phyloP scores from a whole-genome alignment of 2,113 vertebrate species.

The Heliornis fulica region DNA sequence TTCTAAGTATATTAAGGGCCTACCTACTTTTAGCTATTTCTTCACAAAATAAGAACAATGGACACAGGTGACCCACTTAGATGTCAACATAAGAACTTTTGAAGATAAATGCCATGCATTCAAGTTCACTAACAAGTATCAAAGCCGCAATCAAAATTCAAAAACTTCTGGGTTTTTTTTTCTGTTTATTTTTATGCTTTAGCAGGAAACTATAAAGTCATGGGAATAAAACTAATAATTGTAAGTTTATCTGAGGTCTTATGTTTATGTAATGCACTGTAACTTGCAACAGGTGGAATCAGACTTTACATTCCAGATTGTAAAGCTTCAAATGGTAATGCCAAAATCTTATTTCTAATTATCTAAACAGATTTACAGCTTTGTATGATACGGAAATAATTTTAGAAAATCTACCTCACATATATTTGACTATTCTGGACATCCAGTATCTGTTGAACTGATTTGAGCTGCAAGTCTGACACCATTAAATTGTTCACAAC shows the following conservation, averaged over 20 bases:
- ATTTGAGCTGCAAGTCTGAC: neutral
- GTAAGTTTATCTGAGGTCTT: neutral
- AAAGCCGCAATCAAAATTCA: neutral
- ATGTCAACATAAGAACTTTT: neutral
- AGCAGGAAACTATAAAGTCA: neutral
- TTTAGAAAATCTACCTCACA: neutral
- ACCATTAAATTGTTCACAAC: constrained; percentile 5
- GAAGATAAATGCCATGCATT: neutral
- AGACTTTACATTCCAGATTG: neutral
- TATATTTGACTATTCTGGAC: neutral
- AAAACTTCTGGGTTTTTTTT: neutral
- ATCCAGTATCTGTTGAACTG: neutral
- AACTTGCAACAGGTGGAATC: neutral
- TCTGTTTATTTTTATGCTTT: neutral
- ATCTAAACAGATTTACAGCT: neutral
- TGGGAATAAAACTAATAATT: neutral
- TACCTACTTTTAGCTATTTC: neutral
- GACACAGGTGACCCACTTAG: neutral
- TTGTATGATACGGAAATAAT: neutral
- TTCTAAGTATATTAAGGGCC: neutral
- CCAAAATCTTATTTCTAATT: neutral
- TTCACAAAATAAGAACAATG: neutral
- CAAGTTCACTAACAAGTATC: neutral
- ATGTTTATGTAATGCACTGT: neutral
- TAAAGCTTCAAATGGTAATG: neutral